Base-by-base conservation (phyloP, 2,888 invertebrate genomes). In the Dynastes grantii region DNA sequence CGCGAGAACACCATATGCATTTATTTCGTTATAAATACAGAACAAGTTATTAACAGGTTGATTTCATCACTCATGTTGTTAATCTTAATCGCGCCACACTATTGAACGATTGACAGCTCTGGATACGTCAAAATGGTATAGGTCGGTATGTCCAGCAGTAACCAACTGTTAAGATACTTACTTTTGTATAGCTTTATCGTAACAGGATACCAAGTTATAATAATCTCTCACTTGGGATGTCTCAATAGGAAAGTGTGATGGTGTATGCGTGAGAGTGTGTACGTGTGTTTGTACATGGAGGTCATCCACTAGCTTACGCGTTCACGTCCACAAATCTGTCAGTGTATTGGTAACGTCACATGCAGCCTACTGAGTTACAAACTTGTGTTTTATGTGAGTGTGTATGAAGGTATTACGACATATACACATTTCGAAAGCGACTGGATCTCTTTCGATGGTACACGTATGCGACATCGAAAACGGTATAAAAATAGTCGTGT, bases 331-430 rank as follows among this genome's bases (percentile, higher is more conserved):
- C 78, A 79, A 80, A 79, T 81, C 76, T 79, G 81, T 77, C 76
- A 78, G 77, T 78, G 76, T 79, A 77, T 76, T 81, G 68, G 78
- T 80, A 81, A 80, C 79, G 80, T 80, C 79, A 80, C 73, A 75
- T 61, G 45, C 81, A 80, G 79, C 81, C 80, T 79, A 81, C 81
- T 77, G 78, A 65, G 77, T 78, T 81, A 78, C 75, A 75, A 75
- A 75, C 73, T 75, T 75, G 73, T 75, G 73, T 75, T 75, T 75
- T 75, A 75, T 75, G 45, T 61, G 73, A 75, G 73, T 75, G 73
- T 75, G 63, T 75, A 75, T 75, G 73, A 40, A 61, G 61, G 22
- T 75, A 75, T 75, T 75, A 75, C 73, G 73, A 75, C 73, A 75
- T 75, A 75, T 22, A 75, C 61, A 75, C 61, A 75, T 75, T 75